Evolutionary conservation across 2,888 invertebrate species (phyloP).

Genomic region (Tholera decimalis): DNA sequence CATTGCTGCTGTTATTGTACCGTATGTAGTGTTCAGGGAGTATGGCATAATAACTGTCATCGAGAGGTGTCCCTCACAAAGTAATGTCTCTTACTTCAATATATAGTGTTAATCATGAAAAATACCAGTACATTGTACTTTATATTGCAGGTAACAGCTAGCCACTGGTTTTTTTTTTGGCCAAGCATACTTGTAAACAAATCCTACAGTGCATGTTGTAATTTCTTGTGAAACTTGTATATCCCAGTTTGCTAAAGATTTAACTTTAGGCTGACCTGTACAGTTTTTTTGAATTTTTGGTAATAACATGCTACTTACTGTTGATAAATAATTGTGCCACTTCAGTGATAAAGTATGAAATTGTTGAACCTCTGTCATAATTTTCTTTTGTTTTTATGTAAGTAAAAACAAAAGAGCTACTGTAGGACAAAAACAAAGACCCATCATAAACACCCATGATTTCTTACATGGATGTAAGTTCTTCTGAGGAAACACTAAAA

Average conservation of each 20-base stretch:
- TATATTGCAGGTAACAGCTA: conserved; percentile 26
- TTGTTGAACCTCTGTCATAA: neutral
- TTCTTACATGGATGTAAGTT: neutral
- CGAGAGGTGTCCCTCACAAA: conserved; percentile 62
- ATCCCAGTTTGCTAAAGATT: conserved; percentile 14
- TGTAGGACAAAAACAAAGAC: too few species aligned
- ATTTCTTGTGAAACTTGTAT: conserved; percentile 40
- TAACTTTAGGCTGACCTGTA: neutral
- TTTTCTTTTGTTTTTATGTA: too few species aligned
- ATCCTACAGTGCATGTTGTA: conserved; percentile 53
- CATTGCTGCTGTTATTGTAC: conserved; percentile 82
- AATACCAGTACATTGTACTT: conserved; percentile 25
- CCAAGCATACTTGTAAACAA: conserved; percentile 63
- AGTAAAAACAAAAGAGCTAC: too few species aligned
- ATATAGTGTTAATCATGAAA: conserved; percentile 13
- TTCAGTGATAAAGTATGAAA: neutral
- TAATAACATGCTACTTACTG: conserved; percentile 3
- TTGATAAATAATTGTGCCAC: conserved; percentile 33
- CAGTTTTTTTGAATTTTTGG: conserved; percentile 10
- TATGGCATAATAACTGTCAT: conserved; percentile 83
- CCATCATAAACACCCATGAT: neutral
- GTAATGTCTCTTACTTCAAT: conserved; percentile 19
- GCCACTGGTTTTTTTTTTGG: conserved; percentile 43
- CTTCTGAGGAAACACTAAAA: neutral
- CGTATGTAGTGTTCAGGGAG: conserved; percentile 83